phyloP scores from a whole-genome alignment of 2,113 vertebrate species.

The Aviceda subcristata region DNA sequence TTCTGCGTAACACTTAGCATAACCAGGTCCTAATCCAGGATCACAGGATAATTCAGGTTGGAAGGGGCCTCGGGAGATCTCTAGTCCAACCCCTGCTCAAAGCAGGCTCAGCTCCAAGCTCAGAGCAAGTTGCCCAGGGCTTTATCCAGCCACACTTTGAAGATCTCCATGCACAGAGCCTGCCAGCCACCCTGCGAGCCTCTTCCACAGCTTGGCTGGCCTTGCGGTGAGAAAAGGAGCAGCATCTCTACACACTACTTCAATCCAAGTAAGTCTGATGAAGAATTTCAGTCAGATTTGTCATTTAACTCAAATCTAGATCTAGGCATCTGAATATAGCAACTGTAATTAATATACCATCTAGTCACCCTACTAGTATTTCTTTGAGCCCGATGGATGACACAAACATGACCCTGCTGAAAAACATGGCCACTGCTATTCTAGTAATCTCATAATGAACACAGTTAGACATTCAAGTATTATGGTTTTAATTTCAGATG shows the following conservation, averaged over 20 bases:
- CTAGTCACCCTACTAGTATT: not conserved
- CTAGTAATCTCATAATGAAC: not conserved
- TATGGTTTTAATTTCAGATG: not conserved
- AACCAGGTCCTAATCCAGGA: not conserved
- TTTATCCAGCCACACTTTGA: not conserved
- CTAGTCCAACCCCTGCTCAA: not conserved
- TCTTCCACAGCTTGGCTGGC: not conserved
- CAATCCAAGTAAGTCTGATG: not conserved
- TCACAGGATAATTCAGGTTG: not conserved
- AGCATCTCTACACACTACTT: not conserved
- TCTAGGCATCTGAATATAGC: not conserved
- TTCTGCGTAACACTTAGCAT: not conserved
- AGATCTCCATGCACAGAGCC: not conserved
- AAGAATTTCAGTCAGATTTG: not conserved
- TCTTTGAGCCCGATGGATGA: not conserved
- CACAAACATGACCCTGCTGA: not conserved
- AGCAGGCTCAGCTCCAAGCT: not conserved
- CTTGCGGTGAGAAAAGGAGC: accelerated
- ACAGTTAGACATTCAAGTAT: accelerated
- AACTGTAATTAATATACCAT: not conserved
- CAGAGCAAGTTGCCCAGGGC: not conserved
- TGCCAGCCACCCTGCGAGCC: not conserved
- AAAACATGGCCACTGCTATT: not conserved
- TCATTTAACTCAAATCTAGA: not conserved
- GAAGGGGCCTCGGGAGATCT: not conserved